These are phyloP conservation scores for Yponomeuta sedellus DNA, from an alignment of 2,888 invertebrate genomes.

Conservation along the genomic window DNA sequence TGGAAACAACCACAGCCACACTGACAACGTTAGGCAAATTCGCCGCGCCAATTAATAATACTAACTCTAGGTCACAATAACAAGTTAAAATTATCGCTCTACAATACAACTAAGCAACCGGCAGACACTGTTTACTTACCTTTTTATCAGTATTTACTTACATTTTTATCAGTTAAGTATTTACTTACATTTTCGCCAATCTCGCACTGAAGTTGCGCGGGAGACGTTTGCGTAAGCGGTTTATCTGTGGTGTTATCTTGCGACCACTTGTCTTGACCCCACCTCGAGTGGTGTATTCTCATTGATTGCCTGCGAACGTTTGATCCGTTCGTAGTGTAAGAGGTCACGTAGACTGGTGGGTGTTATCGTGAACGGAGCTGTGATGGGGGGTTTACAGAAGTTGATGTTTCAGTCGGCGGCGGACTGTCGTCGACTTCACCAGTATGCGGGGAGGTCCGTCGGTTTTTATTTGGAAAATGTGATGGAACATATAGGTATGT, in stretches of 20 bases:
- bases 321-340: constrained; percentile 22
- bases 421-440: constrained; percentile 63
- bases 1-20: too few relatives aligned
- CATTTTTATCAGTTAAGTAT: constrained; percentile 43
- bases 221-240: constrained; percentile 69
- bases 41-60: background rate
- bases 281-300: background rate
- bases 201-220: constrained; percentile 34
- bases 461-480: constrained; percentile 2
- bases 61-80: background rate
- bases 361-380: constrained; percentile 53
- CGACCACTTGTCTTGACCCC: constrained; percentile 36
- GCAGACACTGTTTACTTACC: background rate
- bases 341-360: constrained; percentile 35
- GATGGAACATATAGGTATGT: background rate
- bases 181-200: constrained; percentile 54
- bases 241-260: constrained; percentile 32
- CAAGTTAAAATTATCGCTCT: background rate
- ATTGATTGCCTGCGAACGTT: background rate
- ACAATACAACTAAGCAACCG: background rate
- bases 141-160: constrained; percentile 41
- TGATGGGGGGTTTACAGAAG: constrained; percentile 47
- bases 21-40: too few relatives aligned
- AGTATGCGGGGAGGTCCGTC: constrained; percentile 32
- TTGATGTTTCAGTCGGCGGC: constrained; percentile 53